phyloP scores from a whole-genome alignment of 2,797 vertebrate species.

The Zenarchopterus dispar region DNA sequence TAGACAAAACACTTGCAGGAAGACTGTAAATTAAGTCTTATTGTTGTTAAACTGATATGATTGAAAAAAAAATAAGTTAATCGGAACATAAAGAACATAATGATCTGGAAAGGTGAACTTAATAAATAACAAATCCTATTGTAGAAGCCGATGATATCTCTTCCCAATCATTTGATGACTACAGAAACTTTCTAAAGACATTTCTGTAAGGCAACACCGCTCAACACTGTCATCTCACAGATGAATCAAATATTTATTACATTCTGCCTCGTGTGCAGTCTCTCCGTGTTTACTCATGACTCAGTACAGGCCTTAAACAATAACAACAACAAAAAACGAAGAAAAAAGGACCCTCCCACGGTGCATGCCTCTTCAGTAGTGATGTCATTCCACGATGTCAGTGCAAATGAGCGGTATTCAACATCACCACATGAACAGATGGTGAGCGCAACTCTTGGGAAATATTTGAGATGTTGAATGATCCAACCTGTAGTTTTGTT shows the following conservation, averaged over 20 bases:
- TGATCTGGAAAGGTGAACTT: conserved; percentile 22
- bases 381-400: conserved; percentile 36
- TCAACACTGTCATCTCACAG: conserved; percentile 14
- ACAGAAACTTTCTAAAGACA: conserved; percentile 12
- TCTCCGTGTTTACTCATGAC: conserved; percentile 32
- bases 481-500: conserved; percentile 36
- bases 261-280: conserved; percentile 29
- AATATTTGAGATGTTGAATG: conserved; percentile 46
- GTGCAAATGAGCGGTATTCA: conserved; percentile 34
- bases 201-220: background rate
- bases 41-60: conserved; percentile 3
- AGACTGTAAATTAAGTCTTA: background rate
- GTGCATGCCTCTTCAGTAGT: conserved; percentile 34
- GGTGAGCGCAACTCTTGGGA: conserved; percentile 45
- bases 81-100: conserved; percentile 17
- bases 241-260: conserved; percentile 45
- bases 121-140: conserved; percentile 28
- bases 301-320: conserved; percentile 25
- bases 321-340: conserved; percentile 7
- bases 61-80: conserved; percentile 7
- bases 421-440: conserved; percentile 55
- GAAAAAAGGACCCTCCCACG: conserved; percentile 14
- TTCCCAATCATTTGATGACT: conserved; percentile 39
- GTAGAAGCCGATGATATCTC: conserved; percentile 19
- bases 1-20: background rate